These are phyloP conservation scores for Cardiocondyla obscurior DNA, from an alignment of 1,140 invertebrate genomes.

Conservation along the genomic window DNA sequence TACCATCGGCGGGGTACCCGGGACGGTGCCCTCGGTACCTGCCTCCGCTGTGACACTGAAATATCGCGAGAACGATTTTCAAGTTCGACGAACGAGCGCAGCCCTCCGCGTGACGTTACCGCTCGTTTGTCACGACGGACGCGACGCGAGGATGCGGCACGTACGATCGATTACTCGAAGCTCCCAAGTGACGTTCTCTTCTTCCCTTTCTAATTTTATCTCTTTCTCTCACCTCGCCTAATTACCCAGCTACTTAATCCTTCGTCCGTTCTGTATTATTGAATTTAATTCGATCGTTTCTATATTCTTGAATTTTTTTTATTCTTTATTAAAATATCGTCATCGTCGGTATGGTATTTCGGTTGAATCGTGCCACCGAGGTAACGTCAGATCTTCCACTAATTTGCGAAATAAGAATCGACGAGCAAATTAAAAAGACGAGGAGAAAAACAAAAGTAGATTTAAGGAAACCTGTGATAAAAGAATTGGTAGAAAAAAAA, in stretches of 20 bases:
- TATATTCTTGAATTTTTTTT: neutral
- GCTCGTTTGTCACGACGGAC: constrained; percentile 48
- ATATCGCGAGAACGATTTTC: constrained; percentile 55
- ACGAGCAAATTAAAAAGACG: constrained; percentile 32
- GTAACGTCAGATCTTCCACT: neutral
- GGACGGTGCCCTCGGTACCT: constrained; percentile 35
- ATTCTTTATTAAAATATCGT: neutral
- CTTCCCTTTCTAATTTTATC: neutral
- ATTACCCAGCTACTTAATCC: neutral
- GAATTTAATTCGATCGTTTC: neutral
- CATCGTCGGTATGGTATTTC: neutral
- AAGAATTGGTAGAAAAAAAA: neutral
- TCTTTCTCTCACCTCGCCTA: neutral
- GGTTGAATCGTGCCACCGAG: neutral
- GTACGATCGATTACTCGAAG: constrained; percentile 42
- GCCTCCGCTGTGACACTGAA: constrained; percentile 50
- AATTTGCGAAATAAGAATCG: constrained; percentile 44
- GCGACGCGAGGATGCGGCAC: constrained; percentile 27
- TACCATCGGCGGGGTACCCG: constrained; percentile 54
- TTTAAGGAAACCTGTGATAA: neutral
- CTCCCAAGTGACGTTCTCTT: neutral
- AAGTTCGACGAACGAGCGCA: constrained; percentile 45
- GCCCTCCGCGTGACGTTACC: constrained; percentile 34
- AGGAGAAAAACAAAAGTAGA: constrained; percentile 21
- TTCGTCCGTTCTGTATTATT: neutral